These are phyloP conservation scores for Rallus limicola DNA, from an alignment of 2,113 vertebrate species.

Conservation along the genomic window DNA sequence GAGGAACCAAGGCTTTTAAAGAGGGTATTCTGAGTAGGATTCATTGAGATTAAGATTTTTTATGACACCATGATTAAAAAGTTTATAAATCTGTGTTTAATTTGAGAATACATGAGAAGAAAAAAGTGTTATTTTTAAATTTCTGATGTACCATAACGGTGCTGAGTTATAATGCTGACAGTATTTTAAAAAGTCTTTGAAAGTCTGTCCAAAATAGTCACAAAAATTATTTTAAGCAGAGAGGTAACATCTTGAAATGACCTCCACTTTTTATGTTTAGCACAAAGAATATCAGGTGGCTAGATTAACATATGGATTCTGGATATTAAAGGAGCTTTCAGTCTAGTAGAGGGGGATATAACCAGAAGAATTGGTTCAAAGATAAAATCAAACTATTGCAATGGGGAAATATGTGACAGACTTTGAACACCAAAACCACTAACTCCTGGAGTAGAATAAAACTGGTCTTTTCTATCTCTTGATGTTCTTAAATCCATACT, in stretches of 20 bases:
- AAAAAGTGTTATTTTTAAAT: fast-evolving
- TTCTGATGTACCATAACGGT: background rate
- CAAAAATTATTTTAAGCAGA: background rate
- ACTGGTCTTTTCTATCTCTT: background rate
- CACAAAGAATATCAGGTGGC: background rate
- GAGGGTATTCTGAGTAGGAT: background rate
- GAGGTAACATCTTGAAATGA: background rate
- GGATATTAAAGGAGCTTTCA: background rate
- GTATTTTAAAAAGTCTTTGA: background rate
- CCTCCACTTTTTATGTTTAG: background rate
- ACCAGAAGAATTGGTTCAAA: background rate
- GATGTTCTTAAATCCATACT: background rate
- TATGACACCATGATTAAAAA: background rate
- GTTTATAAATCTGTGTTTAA: background rate
- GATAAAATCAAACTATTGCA: background rate
- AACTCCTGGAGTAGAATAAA: background rate
- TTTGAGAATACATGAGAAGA: background rate
- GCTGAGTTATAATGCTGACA: background rate
- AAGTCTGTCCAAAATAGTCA: background rate
- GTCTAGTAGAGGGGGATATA: background rate
- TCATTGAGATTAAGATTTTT: background rate
- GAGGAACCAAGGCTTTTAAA: background rate
- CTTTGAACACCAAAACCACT: background rate
- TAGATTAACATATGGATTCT: background rate
- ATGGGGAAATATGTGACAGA: background rate